Conservation (phyloP, 2,888 invertebrate species). For the Pyrrhosoma nymphula region DNA sequence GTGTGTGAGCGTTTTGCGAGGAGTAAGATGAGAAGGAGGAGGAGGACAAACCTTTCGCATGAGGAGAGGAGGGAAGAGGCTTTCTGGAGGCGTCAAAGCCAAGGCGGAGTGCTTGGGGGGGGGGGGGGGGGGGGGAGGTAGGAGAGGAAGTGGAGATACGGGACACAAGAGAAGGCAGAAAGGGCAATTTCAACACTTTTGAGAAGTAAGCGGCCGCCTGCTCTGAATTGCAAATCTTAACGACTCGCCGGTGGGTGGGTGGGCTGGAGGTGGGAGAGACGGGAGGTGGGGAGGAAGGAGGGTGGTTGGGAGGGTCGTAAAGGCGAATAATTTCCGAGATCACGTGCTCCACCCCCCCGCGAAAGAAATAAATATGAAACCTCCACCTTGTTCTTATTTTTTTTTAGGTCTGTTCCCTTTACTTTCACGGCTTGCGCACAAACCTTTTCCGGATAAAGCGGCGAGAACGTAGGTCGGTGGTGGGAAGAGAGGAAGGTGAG, state of each 20-base stretch:
- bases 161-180: background rate
- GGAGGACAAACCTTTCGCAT: background rate
- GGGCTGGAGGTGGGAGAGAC: too few species aligned
- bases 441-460: background rate
- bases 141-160: background rate
- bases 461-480: background rate
- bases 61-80: background rate
- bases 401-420: background rate
- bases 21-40: background rate
- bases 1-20: background rate
- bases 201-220: conserved; percentile 31
- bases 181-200: conserved; percentile 27
- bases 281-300: too few species aligned
- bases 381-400: background rate
- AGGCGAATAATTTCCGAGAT: background rate
- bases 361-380: conserved; percentile 29
- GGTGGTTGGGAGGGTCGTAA: background rate
- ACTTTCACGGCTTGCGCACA: background rate
- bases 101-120: background rate
- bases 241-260: background rate
- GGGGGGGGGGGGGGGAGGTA: background rate
- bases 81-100: too few species aligned
- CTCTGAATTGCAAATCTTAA: conserved; percentile 32
- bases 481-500: background rate
- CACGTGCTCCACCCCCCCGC: background rate